Evolutionary conservation across 92 coral and sea anemone genomes (phyloP), one percentile per base, ranked within the genome.

Genomic region (Palythoa caribaeorum): DNA sequence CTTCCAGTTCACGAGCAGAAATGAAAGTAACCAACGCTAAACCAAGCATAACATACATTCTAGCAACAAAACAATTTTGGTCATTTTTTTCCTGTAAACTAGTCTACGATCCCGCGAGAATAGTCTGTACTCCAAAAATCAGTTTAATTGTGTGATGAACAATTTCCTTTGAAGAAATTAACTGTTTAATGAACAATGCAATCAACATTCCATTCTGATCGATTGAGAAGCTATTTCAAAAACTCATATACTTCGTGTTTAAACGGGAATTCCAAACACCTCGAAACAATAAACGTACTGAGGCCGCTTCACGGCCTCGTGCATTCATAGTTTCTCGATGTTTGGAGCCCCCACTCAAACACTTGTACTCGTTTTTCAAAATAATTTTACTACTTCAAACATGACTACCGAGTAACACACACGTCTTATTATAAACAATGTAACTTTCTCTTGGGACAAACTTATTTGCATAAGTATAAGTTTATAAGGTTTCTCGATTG

Each of bases 211-310:
- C 17, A 19, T 65, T 65, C 17, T 65, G 35, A 16, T 16, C 71
- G 71, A 3, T 66, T 66, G 71, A 16, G 6, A 66, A 66, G 35
- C 28, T 66, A 16, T 66, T 66, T 66, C 71, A 65, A 66, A 66
- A 79, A 79, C 84, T 79, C 84, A 35, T 53, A 79, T 8, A 17
- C 28, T 28, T 79, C 84, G 73, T 52, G 84, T 79, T 79, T 79
- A 73, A 51, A 79, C 51, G 84, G 84, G 83, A 14, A 38, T 79
- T 79, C 84, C 84, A 79, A 79, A 79, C 9, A 79, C 9, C 38
- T 2, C 72, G 73, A 79, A 51, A 79, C 75, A 50, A 79, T 50
- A 79, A 79, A 53, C 0, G 73, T 66, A 79, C 84, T 47, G 10
- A 28, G 28, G 14, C 75, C 51, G 79, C 84, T 51, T 19, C n/a